Percentiles rank a stretch among this genome's conserved stretches.
phyloP scores from a whole-genome alignment of 2,113 vertebrate genomes.

The Galbula dea region DNA sequence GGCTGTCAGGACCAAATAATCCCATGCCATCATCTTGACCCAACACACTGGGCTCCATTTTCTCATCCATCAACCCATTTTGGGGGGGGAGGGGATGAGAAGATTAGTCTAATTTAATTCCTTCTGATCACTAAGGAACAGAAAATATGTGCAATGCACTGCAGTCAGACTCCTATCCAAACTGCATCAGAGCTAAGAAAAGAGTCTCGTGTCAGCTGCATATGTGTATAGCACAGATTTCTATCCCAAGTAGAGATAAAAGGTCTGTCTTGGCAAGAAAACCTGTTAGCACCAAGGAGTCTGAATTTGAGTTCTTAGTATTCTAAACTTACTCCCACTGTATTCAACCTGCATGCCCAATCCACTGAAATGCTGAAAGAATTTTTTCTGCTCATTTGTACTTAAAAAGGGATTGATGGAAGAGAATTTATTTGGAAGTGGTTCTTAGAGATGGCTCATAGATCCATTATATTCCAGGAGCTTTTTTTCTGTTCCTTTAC shows the following conservation, averaged over 20 bases:
- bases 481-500: background rate
- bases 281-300: background rate
- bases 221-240: background rate
- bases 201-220: background rate
- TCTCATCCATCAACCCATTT: background rate
- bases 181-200: background rate
- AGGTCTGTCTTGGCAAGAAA: background rate
- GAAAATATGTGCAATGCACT: background rate
- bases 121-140: background rate
- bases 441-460: background rate
- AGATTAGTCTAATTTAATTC: background rate
- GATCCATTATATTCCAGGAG: background rate
- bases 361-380: background rate
- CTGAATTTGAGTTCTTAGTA: background rate
- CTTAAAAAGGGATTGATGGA: background rate
- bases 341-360: background rate
- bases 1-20: background rate
- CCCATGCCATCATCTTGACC: background rate
- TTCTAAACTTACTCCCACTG: background rate
- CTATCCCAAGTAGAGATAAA: background rate
- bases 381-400: background rate
- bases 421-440: background rate
- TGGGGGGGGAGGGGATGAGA: no score
- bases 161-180: background rate
- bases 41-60: background rate